A percentile compares a stretch with the other conserved stretches of the same genome.
These are phyloP conservation scores for Escarpia spicata DNA, from an alignment of 2,888 invertebrate species.

Conservation along the genomic window DNA sequence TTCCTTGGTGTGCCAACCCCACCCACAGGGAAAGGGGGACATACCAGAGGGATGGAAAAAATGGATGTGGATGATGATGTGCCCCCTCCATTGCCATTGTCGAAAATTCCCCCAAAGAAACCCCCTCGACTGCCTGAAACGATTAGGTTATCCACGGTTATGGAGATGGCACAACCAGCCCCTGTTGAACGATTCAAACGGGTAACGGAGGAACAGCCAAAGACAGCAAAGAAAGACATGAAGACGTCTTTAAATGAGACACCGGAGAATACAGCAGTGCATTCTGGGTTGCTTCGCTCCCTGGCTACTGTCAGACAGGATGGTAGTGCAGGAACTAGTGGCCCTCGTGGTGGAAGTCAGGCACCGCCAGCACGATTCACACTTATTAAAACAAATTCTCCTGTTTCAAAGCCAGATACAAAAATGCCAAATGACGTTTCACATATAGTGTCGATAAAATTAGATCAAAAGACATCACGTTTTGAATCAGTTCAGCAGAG, in stretches of 20 bases:
- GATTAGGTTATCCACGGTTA: not conserved
- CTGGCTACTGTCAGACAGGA: not conserved
- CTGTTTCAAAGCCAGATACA: not conserved
- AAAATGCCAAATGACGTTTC: not conserved
- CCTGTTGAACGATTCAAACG: not conserved
- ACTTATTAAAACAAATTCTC: not conserved
- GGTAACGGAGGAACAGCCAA: not conserved
- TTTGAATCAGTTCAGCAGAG: not conserved
- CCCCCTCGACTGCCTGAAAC: not conserved
- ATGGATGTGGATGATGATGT: slow-evolving; percentile 10
- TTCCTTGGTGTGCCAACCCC: not conserved
- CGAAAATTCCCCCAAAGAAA: not conserved
- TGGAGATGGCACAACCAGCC: not conserved
- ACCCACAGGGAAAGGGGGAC: not conserved
- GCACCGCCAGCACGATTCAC: not conserved
- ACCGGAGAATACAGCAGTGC: not conserved
- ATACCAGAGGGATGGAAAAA: not conserved
- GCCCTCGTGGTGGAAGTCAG: not conserved
- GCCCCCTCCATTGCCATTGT: not conserved
- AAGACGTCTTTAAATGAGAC: not conserved
- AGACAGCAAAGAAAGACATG: not conserved
- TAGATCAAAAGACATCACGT: not conserved
- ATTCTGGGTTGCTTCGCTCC: slow-evolving; percentile 14
- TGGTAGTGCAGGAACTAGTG: not conserved
- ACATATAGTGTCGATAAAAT: not conserved